Percentiles rank a stretch among this genome's conserved stretches.
These are phyloP conservation scores for Anthopleura xanthogrammica DNA, from an alignment of 92 coral and sea anemone genomes.

Conservation along the genomic window DNA sequence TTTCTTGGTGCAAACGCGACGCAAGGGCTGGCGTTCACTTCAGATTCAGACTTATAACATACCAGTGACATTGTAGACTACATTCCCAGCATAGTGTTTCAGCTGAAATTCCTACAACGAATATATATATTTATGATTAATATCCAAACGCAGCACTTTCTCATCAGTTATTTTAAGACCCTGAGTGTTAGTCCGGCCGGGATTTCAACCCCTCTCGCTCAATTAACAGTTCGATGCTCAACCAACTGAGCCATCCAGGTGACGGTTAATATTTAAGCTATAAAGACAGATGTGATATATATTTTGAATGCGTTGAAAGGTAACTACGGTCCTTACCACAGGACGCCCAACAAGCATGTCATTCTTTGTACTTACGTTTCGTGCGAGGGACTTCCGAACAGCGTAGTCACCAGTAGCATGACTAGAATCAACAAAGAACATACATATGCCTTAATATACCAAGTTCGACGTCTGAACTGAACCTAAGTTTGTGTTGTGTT, in stretches of 20 bases:
- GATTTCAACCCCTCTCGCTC: background rate
- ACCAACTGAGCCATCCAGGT: too few relatives aligned
- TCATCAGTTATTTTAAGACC: too few relatives aligned
- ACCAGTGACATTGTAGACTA: slow-evolving; percentile 87
- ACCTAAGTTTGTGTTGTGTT: background rate
- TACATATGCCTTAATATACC: background rate
- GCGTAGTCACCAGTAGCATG: slow-evolving; percentile 95
- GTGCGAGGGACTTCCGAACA: slow-evolving; percentile 86
- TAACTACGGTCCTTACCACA: too few relatives aligned
- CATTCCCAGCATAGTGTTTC: slow-evolving; percentile 98
- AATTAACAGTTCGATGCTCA: too few relatives aligned
- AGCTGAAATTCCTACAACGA: slow-evolving; percentile 80
- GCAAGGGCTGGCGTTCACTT: too few relatives aligned
- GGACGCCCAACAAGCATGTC: background rate
- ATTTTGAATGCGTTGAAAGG: too few relatives aligned
- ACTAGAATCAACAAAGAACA: slow-evolving; percentile 39
- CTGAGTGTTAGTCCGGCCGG: too few relatives aligned
- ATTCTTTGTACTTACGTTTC: slow-evolving; percentile 61
- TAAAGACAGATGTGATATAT: background rate
- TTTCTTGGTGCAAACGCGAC: too few relatives aligned
- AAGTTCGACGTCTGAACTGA: too few relatives aligned
- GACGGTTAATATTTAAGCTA: background rate
- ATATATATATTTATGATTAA: background rate
- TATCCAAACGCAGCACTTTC: too few relatives aligned
- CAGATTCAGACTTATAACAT: background rate